Evolutionary conservation across 2,797 vertebrate genomes (phyloP).

Genomic region (Pseudotriccus pelzelni): DNA sequence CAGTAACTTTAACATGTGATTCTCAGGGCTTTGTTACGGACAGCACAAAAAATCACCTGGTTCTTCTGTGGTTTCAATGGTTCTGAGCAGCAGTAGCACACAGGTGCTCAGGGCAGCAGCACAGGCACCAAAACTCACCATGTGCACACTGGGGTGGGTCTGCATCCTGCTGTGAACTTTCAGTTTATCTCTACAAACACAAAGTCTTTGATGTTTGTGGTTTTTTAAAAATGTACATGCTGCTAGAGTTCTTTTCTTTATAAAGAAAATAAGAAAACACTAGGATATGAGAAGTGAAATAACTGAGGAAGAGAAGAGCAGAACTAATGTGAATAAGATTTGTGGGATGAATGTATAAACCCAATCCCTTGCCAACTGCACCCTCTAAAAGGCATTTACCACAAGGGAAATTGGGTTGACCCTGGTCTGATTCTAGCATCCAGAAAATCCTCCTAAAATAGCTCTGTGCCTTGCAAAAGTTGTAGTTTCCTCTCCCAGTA

Average conservation of each 20-base stretch:
- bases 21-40: not conserved
- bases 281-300: not conserved
- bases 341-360: not conserved
- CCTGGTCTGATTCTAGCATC: not conserved
- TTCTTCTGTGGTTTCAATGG: not conserved
- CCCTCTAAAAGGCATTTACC: not conserved
- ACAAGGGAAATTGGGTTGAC: not conserved
- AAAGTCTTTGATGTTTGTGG: not conserved
- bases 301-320: conserved; percentile 2
- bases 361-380: not conserved
- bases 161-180: not conserved
- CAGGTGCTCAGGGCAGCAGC: not conserved
- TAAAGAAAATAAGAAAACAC: not conserved
- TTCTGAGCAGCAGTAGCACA: not conserved
- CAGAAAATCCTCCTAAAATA: conserved; percentile 24
- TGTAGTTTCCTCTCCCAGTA: conserved; percentile 5
- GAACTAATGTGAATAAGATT: not conserved
- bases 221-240: not conserved
- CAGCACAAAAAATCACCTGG: not conserved
- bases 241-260: not conserved
- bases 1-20: not conserved
- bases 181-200: not conserved
- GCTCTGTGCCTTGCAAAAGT: not conserved
- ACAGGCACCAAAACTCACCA: not conserved
- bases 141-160: not conserved